phyloP scores from a whole-genome alignment of 2,888 invertebrate species.

The Amiota communis region DNA sequence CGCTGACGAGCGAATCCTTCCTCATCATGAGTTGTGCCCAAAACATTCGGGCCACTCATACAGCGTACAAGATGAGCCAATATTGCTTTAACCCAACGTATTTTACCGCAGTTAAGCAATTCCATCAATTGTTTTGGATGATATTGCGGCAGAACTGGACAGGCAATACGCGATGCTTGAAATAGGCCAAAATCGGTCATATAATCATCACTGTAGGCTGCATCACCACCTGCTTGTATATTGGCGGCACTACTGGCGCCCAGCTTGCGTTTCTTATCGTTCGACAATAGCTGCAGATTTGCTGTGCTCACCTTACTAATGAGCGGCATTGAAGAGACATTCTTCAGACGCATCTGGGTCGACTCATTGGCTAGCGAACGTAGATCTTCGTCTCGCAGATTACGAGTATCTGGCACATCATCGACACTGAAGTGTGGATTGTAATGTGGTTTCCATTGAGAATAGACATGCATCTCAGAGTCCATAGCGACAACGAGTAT shows the following conservation, averaged over 20 bases:
- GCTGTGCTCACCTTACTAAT: conserved; percentile 88
- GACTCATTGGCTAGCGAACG: conserved; percentile 79
- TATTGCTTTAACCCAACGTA: conserved; percentile 98
- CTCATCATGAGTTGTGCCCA: conserved; percentile 75
- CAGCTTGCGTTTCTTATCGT: conserved; percentile 79
- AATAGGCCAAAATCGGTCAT: conserved; percentile 96
- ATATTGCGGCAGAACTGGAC: conserved; percentile 98
- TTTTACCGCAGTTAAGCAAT: conserved; percentile 96
- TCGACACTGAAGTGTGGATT: conserved; percentile 75
- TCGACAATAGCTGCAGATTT: conserved; percentile 84
- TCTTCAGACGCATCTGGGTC: conserved; percentile 79
- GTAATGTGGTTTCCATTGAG: conserved; percentile 90
- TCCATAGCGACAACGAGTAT: conserved; percentile 99
- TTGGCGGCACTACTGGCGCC: conserved; percentile 73
- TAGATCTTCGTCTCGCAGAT: conserved; percentile 81
- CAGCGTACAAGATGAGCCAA: conserved; percentile 94
- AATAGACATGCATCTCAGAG: conserved; percentile 99
- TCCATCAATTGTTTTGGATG: conserved; percentile 99
- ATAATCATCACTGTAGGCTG: conserved; percentile 77
- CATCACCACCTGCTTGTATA: conserved; percentile 68
- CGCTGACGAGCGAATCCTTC: conserved; percentile 79
- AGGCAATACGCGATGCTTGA: conserved; percentile 97
- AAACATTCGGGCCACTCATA: conserved; percentile 78
- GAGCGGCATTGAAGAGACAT: conserved; percentile 85
- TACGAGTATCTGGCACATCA: conserved; percentile 82